These are phyloP conservation scores for Paramuricea clavata DNA, from an alignment of 92 coral and sea anemone species.

Conservation along the genomic window DNA sequence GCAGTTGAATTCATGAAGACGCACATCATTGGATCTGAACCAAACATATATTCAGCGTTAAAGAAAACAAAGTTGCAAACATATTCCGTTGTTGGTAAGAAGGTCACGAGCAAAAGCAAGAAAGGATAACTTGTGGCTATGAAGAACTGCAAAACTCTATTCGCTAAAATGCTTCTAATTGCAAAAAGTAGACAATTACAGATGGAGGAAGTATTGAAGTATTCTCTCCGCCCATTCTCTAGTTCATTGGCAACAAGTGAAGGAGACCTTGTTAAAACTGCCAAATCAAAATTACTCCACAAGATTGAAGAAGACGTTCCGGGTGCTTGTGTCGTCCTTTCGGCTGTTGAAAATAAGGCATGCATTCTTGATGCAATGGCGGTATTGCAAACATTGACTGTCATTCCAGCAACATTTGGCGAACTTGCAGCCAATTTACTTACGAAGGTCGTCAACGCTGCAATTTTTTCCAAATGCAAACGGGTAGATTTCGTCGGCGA, in stretches of 20 bases:
- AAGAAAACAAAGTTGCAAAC: slow-evolving; percentile 28
- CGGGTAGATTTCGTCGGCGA: slow-evolving; percentile 31
- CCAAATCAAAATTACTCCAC: slow-evolving; percentile 21
- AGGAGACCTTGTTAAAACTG: too few relatives aligned
- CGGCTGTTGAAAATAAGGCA: slow-evolving; percentile 6
- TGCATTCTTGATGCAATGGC: slow-evolving; percentile 49
- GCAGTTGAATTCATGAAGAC: slow-evolving; percentile 6
- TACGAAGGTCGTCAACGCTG: not conserved
- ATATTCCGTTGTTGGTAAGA: slow-evolving; percentile 15
- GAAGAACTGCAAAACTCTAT: slow-evolving; percentile 15
- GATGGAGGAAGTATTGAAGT: not conserved
- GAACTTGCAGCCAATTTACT: slow-evolving; percentile 32
- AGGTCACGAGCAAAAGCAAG: slow-evolving; percentile 17
- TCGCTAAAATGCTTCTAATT: slow-evolving; percentile 41
- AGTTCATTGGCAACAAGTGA: slow-evolving; percentile 7
- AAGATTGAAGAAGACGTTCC: not conserved
- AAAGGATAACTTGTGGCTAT: not conserved
- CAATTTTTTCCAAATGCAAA: not conserved
- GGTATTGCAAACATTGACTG: slow-evolving; percentile 21
- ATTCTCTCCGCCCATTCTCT: not conserved
- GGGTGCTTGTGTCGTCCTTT: not conserved
- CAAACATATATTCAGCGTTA: slow-evolving; percentile 32
- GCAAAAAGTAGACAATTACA: slow-evolving; percentile 27
- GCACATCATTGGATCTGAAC: slow-evolving; percentile 23
- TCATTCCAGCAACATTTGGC: slow-evolving; percentile 32